These are phyloP conservation scores for Enhydra lutris DNA, from an alignment of 2,113 vertebrate genomes.

Conservation along the genomic window DNA sequence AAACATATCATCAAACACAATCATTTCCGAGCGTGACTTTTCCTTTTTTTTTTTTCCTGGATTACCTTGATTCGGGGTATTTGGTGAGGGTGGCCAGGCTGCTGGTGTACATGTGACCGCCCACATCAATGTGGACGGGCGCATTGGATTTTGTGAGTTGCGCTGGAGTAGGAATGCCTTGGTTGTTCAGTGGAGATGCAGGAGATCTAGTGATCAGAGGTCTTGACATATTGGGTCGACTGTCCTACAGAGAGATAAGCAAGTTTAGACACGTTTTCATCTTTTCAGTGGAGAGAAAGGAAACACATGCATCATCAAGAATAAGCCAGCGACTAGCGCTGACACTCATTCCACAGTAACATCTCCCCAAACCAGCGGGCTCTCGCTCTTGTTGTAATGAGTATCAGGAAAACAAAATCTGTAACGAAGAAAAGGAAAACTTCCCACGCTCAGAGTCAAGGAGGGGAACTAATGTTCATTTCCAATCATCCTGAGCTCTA, in stretches of 20 bases:
- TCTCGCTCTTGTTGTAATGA: not conserved
- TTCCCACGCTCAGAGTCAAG: not conserved
- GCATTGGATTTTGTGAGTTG: constrained; percentile 99
- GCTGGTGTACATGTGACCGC: constrained; percentile 99
- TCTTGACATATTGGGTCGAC: constrained; percentile 98
- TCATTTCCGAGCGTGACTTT: not conserved
- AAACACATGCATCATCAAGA: constrained; percentile 1
- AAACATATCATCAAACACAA: constrained; percentile 25
- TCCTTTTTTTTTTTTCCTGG: not conserved
- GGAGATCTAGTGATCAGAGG: constrained; percentile 98
- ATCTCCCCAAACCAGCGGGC: not conserved
- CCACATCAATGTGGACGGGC: constrained; percentile 98
- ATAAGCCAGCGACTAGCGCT: not conserved
- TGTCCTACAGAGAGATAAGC: constrained; percentile 91
- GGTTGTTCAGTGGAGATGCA: constrained; percentile 97
- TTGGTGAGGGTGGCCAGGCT: constrained; percentile 98
- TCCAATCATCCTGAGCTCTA: not conserved
- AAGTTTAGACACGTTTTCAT: constrained; percentile 74
- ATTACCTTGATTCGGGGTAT: constrained; percentile 94
- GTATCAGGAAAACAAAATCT: not conserved
- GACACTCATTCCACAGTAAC: not conserved
- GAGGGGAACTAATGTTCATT: not conserved
- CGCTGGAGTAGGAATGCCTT: constrained; percentile 98
- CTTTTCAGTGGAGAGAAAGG: not conserved
- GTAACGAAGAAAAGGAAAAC: not conserved